Base-by-base conservation (phyloP, 2,113 vertebrate species). In the Bagarius yarrelli region DNA sequence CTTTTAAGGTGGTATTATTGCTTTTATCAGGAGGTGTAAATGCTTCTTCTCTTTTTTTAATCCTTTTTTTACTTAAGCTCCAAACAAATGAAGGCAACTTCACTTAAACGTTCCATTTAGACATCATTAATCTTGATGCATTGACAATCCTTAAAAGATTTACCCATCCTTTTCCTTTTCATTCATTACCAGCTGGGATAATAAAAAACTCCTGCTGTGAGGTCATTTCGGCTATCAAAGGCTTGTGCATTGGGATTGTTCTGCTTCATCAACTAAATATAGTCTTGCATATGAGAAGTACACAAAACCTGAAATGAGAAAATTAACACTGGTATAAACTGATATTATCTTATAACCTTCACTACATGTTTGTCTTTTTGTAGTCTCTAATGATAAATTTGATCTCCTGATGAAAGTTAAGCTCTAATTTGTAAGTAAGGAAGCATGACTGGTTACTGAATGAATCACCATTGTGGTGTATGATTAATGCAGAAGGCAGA, bases 401-500 rank as follows among this genome's bases (percentile, higher is more conserved):
- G 30, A 66, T 67, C 0, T 25, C 69, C 30, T 52, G 63, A 80
- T 76, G 23, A 85, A 50, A 60, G 57, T 47, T 36, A 64, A 80
- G 47, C 36, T 78, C 19, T 72, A 78, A 70, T 71, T 67, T 56
- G 2, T 23, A 27, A 14, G 40, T 55, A 52, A 36, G 44, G 55
- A 53, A 59, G 57, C 72, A 55, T 15, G 74, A 77, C 72, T 59
- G 40, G 71, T 81, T 72, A 64, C 55, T 25, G n/a, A 27, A 40
- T 83, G 76, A 81, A 78, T 86, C 76, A 79, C 60, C 40, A 36
- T 56, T 23, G 72, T 60, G 57, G 32, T 9, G 3, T 83, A 56
- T 89, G 85, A 88, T 91, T 90, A 85, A 91, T 83, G 78, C 83
- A 80, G 79, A 60, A 47, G 81, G 86, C 81, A 85, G 87, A 87